phyloP scores from a whole-genome alignment of 1,140 invertebrate genomes.

The Bombus waltoni region DNA sequence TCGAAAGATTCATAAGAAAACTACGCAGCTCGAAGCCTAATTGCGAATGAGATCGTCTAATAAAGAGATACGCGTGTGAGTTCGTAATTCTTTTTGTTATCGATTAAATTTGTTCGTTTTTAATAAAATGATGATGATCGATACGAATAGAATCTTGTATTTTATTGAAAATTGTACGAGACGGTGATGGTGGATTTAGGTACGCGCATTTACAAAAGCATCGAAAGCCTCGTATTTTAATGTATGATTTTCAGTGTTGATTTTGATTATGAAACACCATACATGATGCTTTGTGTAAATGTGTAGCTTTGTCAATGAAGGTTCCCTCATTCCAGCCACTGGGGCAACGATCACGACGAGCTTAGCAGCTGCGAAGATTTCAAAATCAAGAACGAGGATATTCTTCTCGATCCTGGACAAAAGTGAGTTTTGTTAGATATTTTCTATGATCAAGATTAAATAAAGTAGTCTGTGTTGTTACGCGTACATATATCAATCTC shows the following conservation, averaged over 20 bases:
- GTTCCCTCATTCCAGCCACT: constrained; percentile 49
- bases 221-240: background rate
- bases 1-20: constrained; percentile 63
- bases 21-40: background rate
- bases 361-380: constrained; percentile 32
- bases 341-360: constrained; percentile 37
- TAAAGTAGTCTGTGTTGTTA: no score
- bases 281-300: constrained; percentile 47
- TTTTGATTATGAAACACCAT: constrained; percentile 16
- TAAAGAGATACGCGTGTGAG: background rate
- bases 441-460: background rate
- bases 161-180: constrained; percentile 12
- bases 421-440: constrained; percentile 40
- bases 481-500: no score
- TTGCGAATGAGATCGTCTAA: background rate
- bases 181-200: background rate
- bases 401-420: constrained; percentile 34
- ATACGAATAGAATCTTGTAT: background rate
- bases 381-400: constrained; percentile 22
- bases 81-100: background rate
- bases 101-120: background rate
- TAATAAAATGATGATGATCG: background rate
- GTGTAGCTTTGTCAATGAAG: constrained; percentile 51
- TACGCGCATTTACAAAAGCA: constrained; percentile 17
- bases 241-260: background rate